These are phyloP conservation scores for Stichodactyla mertensii DNA, from an alignment of 64 coral and sea anemone genomes.

Conservation along the genomic window DNA sequence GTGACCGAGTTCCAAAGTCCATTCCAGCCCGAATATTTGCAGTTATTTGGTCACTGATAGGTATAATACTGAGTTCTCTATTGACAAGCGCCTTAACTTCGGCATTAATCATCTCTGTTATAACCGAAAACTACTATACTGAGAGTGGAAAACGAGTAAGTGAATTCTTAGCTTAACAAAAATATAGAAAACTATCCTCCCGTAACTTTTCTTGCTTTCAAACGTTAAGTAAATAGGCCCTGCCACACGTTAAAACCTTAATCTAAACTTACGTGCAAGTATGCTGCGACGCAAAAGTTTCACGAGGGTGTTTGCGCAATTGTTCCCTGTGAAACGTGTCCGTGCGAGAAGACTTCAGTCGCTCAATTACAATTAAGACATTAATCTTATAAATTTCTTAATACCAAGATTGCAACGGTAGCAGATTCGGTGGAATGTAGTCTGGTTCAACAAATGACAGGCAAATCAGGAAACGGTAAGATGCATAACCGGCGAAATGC, in stretches of 20 bases:
- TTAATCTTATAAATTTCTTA: not conserved
- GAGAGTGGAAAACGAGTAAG: not conserved
- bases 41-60: constrained; percentile 78
- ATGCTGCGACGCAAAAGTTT: no score
- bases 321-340: no score
- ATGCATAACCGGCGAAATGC: not conserved
- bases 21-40: constrained; percentile 51
- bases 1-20: constrained; percentile 88
- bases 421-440: not conserved
- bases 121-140: not conserved
- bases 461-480: not conserved
- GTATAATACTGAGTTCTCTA: constrained; percentile 64
- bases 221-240: no score
- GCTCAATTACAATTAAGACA: no score
- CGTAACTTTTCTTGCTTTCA: no score
- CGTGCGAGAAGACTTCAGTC: no score
- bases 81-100: constrained; percentile 63
- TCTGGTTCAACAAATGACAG: not conserved
- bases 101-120: constrained; percentile 25
- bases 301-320: no score
- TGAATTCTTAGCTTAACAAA: not conserved
- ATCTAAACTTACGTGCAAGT: no score
- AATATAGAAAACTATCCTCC: not conserved
- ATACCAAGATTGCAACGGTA: not conserved
- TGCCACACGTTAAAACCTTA: no score